Evolutionary conservation across 2,797 vertebrate species (phyloP).

Genomic region (Ceryle rudis): DNA sequence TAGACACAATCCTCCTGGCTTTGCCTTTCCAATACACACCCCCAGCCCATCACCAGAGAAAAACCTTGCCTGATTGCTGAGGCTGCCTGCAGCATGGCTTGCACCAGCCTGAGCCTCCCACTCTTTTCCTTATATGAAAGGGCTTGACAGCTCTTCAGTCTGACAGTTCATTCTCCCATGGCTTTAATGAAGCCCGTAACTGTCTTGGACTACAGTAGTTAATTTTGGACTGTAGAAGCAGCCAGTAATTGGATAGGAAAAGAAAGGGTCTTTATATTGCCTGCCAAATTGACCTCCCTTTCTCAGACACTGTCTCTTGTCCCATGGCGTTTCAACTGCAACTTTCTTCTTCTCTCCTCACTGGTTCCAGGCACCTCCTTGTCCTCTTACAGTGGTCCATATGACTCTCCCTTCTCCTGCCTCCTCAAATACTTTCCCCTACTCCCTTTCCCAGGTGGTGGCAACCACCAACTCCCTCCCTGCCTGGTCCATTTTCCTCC

Average conservation of each 20-base stretch:
- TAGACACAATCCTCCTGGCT: neutral
- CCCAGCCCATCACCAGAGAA: neutral
- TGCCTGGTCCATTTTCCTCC: neutral
- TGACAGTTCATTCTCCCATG: constrained; percentile 16
- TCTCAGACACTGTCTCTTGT: neutral
- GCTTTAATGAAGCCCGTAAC: constrained; percentile 45
- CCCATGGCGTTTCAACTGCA: accelerated
- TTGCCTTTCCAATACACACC: neutral
- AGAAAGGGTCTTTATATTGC: constrained; percentile 3
- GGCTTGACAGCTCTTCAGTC: constrained; percentile 5
- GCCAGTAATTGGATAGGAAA: constrained; percentile 11
- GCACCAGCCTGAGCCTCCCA: neutral
- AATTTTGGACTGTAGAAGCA: constrained; percentile 8
- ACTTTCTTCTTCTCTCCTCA: neutral
- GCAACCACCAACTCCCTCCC: neutral
- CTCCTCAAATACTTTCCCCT: neutral
- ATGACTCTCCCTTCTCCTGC: neutral
- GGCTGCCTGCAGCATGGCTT: neutral
- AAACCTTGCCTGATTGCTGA: neutral
- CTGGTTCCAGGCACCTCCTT: neutral
- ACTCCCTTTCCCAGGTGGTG: neutral
- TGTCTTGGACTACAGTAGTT: constrained; percentile 5
- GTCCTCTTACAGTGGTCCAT: neutral
- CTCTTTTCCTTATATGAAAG: neutral
- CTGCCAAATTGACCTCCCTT: neutral